Percentiles rank a stretch among this genome's conserved stretches.
These are phyloP conservation scores for Esox niger DNA, from an alignment of 2,113 vertebrate genomes.

Conservation along the genomic window DNA sequence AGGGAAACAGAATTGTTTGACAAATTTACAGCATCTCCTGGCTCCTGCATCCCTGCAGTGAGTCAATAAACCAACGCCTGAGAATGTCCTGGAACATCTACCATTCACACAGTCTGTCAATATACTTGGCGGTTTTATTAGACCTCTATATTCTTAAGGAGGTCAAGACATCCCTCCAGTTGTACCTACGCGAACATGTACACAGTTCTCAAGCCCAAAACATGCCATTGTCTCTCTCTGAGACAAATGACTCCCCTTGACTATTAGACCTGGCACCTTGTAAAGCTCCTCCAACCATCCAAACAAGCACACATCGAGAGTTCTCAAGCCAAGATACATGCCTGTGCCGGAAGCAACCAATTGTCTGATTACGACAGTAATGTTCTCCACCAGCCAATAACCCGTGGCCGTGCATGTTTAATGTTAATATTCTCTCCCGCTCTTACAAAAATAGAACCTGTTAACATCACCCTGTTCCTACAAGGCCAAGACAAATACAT, in stretches of 20 bases:
- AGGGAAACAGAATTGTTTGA: constrained; percentile 14
- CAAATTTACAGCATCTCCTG: constrained; percentile 38
- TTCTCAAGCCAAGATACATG: neutral
- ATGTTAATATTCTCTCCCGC: neutral
- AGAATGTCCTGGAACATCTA: constrained; percentile 13
- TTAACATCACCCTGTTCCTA: neutral
- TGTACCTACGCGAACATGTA: neutral
- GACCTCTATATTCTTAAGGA: constrained; percentile 18
- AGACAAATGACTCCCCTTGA: too few species aligned
- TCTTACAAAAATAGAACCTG: constrained; percentile 11
- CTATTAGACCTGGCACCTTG: too few species aligned
- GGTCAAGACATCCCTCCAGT: constrained; percentile 14
- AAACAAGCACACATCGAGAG: neutral
- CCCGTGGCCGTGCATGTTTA: constrained; percentile 4
- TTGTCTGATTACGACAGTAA: constrained; percentile 9
- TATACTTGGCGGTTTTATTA: constrained; percentile 26
- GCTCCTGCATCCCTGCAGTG: constrained; percentile 9
- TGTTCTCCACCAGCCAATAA: neutral
- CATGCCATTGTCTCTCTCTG: too few species aligned
- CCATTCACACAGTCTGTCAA: constrained; percentile 17
- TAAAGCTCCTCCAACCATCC: too few species aligned
- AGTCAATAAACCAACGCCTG: constrained; percentile 40
- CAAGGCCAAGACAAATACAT: neutral
- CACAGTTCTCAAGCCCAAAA: too few species aligned
- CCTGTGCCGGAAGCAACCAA: neutral